Evolutionary conservation across 1,140 invertebrate species (phyloP).

Genomic region (Lepidotrigona ventralis): DNA sequence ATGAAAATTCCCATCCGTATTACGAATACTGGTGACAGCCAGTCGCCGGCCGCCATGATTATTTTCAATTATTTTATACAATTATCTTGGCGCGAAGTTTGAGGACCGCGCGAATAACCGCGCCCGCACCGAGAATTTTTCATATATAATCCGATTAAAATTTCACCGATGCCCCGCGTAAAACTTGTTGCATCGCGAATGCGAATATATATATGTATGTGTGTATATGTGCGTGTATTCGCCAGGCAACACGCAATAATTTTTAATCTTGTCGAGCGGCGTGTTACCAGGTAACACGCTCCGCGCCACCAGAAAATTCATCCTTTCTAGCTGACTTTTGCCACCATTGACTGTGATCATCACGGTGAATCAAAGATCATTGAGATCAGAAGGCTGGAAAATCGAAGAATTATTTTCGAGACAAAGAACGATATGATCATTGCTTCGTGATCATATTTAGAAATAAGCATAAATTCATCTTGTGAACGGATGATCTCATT

Average conservation of each 20-base stretch:
- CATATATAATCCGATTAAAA: slow-evolving; percentile 32
- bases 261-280: slow-evolving; percentile 17
- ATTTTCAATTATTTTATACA: slow-evolving; percentile 40
- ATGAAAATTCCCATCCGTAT: slow-evolving; percentile 41
- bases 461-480: too few relatives aligned
- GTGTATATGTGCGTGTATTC: neutral
- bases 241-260: slow-evolving; percentile 11
- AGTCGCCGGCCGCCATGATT: neutral
- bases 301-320: neutral
- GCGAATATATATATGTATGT: neutral
- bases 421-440: neutral
- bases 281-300: neutral
- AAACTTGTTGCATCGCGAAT: slow-evolving; percentile 37
- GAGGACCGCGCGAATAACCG: slow-evolving; percentile 28
- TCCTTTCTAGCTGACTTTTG: neutral
- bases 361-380: neutral
- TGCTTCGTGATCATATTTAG: neutral
- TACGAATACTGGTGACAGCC: slow-evolving; percentile 5
- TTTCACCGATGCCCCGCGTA: slow-evolving; percentile 33
- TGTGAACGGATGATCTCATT: too few relatives aligned
- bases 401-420: neutral
- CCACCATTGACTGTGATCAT: neutral
- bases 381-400: neutral
- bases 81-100: slow-evolving; percentile 32
- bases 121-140: slow-evolving; percentile 19